These are phyloP conservation scores for Danionella cerebrum DNA, from an alignment of 2,113 vertebrate genomes.

Conservation along the genomic window DNA sequence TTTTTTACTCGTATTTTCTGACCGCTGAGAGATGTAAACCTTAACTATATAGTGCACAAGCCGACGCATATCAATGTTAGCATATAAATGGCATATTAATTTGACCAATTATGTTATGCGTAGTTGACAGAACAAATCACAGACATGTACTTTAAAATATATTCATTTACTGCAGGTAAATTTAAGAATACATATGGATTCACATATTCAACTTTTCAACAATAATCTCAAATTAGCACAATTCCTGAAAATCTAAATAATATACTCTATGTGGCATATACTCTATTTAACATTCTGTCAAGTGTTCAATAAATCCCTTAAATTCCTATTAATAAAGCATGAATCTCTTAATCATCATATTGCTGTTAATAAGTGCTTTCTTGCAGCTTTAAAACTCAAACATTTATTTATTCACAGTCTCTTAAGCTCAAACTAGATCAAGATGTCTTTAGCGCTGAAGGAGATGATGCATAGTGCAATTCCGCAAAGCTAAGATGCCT, in stretches of 20 bases:
- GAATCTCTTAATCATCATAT: background rate
- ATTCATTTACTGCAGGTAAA: conserved; percentile 25
- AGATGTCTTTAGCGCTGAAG: background rate
- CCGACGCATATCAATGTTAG: no score
- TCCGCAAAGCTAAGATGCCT: background rate
- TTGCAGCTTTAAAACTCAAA: background rate
- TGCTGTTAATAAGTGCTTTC: background rate
- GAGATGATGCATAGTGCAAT: background rate
- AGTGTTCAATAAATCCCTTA: background rate
- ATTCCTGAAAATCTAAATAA: background rate
- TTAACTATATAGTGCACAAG: no score
- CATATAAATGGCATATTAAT: no score
- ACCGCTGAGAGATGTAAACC: no score
- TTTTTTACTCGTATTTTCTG: no score
- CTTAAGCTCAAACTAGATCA: background rate
- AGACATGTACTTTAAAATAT: conserved; percentile 14
- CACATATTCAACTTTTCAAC: background rate
- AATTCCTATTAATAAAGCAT: background rate
- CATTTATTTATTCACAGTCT: background rate
- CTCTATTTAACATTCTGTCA: background rate
- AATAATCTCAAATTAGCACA: background rate
- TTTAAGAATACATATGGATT: background rate
- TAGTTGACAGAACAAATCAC: background rate
- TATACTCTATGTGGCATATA: background rate
- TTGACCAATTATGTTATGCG: background rate